Base-by-base conservation (phyloP, 2,113 vertebrate species). In the Alouatta palliata region DNA sequence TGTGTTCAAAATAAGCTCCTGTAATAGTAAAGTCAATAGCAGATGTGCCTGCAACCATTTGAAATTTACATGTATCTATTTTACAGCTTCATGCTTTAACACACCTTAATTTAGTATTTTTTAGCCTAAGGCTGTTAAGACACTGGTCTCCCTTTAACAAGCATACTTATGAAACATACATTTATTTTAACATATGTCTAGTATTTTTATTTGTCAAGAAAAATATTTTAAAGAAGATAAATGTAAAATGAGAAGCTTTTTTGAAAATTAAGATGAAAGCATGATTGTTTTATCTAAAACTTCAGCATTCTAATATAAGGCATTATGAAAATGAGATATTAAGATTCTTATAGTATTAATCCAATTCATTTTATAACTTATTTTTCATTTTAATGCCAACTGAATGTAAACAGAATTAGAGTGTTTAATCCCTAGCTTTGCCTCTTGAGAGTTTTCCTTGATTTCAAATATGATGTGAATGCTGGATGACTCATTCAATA, bases 381-480 rank as follows among this genome's bases (percentile, higher is more conserved):
- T 83, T 97, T 97, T 71, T 95, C 45, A 81, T 90, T 97, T 97
- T 77, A 96, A 68, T 96, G 35, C 23, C 66, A 93, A 71, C 23
- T 45, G 43, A 94, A 91, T 89, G 47, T 93, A 97, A 97, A 94
- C 21, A 87, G 77, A 97, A 82, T 77, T 80, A 95, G 32, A 84
- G 7, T 40, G 5, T 89, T 94, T 97, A 98, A 97, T 98, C 49
- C 47, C 27, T 79, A 79, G 66, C 35, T 90, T 54, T 95, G 92
- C 85, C 87, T 92, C 94, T 95, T 87, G 85, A 96, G 81, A 90
- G 16, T 83, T 96, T 97, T 88, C 43, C 90, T 97, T 97, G 97
- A 97, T 97, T 97, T 97, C 85, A 95, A 47, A 95, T 97, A 95
- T 79, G 90, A 96, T 91, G 81, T 89, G 95, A 96, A 96, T 94